Conservation (phyloP, 2,797 vertebrate species). For the Hippoglossus hippoglossus region DNA sequence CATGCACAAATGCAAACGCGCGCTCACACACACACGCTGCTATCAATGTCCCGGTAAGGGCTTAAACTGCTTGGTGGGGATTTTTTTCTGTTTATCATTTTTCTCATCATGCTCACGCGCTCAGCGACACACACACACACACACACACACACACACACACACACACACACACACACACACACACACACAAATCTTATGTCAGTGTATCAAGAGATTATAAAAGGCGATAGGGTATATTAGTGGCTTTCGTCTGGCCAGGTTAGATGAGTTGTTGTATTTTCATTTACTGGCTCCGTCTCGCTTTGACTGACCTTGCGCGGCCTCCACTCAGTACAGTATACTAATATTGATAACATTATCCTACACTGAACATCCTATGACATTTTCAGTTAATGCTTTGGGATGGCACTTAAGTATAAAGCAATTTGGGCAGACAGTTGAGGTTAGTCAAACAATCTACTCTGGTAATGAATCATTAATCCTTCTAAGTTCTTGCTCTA, state of each 20-base stretch:
- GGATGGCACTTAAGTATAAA: slow-evolving; percentile 10
- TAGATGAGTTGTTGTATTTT: slow-evolving; percentile 37
- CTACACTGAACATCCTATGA: not conserved
- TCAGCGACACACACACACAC: slow-evolving; percentile 26
- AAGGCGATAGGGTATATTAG: slow-evolving; percentile 49
- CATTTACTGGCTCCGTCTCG: slow-evolving; percentile 26
- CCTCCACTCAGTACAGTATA: slow-evolving; percentile 4
- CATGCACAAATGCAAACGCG: not conserved
- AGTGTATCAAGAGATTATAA: slow-evolving; percentile 64
- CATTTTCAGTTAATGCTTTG: slow-evolving; percentile 18
- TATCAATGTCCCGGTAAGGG: slow-evolving; percentile 56
- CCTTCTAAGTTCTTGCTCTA: not conserved
- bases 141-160: slow-evolving; percentile 29
- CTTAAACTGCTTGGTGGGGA: slow-evolving; percentile 67
- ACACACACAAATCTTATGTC: slow-evolving; percentile 53
- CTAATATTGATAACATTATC: not conserved
- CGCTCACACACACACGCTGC: slow-evolving; percentile 14
- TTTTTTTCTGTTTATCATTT: slow-evolving; percentile 67
- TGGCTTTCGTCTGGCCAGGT: slow-evolving; percentile 40
- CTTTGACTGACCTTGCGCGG: slow-evolving; percentile 47
- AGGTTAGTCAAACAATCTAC: not conserved
- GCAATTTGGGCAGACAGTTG: not conserved
- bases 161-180: slow-evolving; percentile 16
- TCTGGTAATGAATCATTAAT: not conserved
- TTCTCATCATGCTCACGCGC: slow-evolving; percentile 35